These are phyloP conservation scores for Formica exsecta DNA, from an alignment of 1,140 invertebrate genomes.

Conservation along the genomic window DNA sequence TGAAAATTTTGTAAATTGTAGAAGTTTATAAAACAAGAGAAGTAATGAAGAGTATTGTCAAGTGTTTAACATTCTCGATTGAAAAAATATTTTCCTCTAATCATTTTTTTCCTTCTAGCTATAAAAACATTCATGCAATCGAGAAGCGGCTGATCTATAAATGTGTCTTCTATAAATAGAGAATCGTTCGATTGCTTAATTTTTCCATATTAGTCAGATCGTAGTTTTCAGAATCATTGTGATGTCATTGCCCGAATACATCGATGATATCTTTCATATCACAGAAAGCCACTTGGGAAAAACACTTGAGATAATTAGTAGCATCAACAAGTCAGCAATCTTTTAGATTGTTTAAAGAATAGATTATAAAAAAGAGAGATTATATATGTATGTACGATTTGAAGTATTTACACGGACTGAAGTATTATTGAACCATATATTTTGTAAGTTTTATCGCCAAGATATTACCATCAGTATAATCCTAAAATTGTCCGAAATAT, in stretches of 20 bases:
- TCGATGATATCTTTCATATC: too few species aligned
- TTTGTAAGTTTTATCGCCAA: conserved; percentile 18
- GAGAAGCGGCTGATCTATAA: neutral
- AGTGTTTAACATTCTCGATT: neutral
- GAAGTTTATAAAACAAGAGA: neutral
- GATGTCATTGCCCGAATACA: conserved; percentile 15
- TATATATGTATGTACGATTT: conserved; percentile 1
- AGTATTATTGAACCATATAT: too few species aligned
- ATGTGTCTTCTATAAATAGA: neutral
- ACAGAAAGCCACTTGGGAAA: conserved; percentile 22
- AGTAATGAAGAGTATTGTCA: neutral
- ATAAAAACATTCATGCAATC: neutral
- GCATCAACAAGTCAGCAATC: neutral
- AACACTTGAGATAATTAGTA: conserved; percentile 39
- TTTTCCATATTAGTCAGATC: neutral
- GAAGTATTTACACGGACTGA: neutral
- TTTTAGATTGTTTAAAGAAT: conserved; percentile 1
- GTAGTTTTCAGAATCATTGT: conserved; percentile 9
- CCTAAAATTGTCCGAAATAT: neutral
- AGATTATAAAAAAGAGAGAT: conserved; percentile 10
- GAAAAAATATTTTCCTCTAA: neutral
- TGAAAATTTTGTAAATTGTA: neutral
- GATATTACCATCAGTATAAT: conserved; percentile 1
- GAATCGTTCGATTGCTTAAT: neutral
- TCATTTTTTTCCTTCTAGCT: neutral